phyloP scores from a whole-genome alignment of 2,888 invertebrate genomes.

The Cetonia aurata region DNA sequence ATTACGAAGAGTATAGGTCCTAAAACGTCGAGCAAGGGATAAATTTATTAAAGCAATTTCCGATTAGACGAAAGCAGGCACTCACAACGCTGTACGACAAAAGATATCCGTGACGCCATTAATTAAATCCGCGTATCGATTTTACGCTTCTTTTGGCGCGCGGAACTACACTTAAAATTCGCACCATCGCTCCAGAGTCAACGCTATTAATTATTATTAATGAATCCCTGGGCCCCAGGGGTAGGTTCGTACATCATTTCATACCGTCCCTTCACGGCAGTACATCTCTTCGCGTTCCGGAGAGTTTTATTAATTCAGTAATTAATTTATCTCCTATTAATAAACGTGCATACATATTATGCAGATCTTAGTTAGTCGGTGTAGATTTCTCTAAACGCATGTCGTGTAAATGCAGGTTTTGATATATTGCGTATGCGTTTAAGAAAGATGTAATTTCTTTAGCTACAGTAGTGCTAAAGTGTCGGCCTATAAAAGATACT shows the following conservation, averaged over 20 bases:
- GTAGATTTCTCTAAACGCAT: no score
- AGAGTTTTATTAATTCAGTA: conserved; percentile 35
- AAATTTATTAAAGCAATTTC: conserved; percentile 2
- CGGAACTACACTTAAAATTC: conserved; percentile 36
- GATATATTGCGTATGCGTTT: no score
- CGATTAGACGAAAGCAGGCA: conserved; percentile 11
- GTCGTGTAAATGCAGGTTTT: no score
- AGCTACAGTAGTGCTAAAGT: no score
- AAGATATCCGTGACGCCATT: conserved; percentile 30
- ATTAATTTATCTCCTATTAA: conserved; percentile 34
- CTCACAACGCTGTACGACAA: conserved; percentile 13
- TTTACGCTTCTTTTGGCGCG: conserved; percentile 33
- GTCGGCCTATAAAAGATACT: no score
- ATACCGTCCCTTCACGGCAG: conserved; percentile 18
- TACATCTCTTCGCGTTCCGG: conserved; percentile 1
- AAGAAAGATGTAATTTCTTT: no score
- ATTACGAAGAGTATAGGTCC: neutral
- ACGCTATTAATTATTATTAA: conserved; percentile 39
- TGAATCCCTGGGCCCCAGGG: conserved; percentile 29
- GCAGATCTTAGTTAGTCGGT: no score
- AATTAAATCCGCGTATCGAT: conserved; percentile 37
- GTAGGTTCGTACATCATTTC: conserved; percentile 16
- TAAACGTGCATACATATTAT: no score
- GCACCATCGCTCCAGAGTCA: conserved; percentile 22
- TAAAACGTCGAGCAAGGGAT: neutral